Evolutionary conservation across 2,113 vertebrate genomes (phyloP).

Genomic region (Mesoclemmys tuberculata): DNA sequence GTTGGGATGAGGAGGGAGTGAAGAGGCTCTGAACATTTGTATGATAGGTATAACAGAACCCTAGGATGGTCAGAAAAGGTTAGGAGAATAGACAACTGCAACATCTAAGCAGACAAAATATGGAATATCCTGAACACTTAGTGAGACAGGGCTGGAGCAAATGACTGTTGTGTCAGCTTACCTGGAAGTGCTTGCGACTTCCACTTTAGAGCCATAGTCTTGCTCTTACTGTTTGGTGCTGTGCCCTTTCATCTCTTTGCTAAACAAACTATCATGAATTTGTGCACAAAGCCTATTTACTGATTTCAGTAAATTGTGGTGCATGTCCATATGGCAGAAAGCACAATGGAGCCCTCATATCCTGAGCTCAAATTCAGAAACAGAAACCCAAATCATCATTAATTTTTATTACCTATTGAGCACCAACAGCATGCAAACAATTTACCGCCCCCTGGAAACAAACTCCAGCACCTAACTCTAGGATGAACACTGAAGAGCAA

Average conservation of each 20-base stretch:
- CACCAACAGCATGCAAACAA: background rate
- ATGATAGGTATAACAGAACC: too few species aligned
- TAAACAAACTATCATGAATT: background rate
- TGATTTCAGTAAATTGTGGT: background rate
- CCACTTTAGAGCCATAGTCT: background rate
- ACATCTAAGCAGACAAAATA: too few species aligned
- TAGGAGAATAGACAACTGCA: background rate
- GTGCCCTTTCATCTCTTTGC: background rate
- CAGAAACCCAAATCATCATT: background rate
- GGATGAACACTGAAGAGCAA: background rate
- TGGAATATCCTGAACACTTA: background rate
- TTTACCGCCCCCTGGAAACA: background rate
- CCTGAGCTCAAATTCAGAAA: background rate
- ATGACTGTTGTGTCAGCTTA: background rate
- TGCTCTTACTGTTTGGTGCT: background rate
- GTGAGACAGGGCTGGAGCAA: background rate
- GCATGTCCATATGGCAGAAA: background rate
- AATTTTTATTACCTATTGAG: background rate
- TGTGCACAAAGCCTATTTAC: background rate
- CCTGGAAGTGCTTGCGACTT: background rate
- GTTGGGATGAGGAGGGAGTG: too few species aligned
- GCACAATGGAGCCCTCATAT: accelerated
- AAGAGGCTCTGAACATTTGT: too few species aligned
- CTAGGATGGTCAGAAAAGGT: accelerated
- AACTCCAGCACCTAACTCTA: background rate